Evolutionary conservation across 2,113 vertebrate genomes (phyloP), one percentile per base, ranked within the genome.

Genomic region (Gymnobelideus leadbeateri): DNA sequence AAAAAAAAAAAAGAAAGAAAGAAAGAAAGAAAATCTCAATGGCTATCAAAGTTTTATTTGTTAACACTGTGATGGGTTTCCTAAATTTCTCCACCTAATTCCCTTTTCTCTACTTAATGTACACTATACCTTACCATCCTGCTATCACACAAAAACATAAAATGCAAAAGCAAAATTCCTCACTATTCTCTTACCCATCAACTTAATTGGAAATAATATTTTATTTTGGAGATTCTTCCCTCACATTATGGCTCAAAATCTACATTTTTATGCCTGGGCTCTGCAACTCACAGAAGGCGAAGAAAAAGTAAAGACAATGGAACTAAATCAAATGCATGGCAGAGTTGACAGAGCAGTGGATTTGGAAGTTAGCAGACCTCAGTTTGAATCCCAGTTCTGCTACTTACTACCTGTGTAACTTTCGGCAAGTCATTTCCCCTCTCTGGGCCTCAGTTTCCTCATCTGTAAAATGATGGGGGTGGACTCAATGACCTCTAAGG

Each of bases 391-490:
- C 61, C 61, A 84, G 37, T 23, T 43, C 68, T 43, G n/a, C 68
- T 84, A 84, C 68, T 43, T 84, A 84, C 68, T 84, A 84, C 68
- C 68, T 84, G 68, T 21, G 68, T 43, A 19, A 84, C 68, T n/a
- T 84, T 84, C 61, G n/a, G 37, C 68, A 84, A 84, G 37, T 84
- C 68, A 84, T 43, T 84, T 43, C 37, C 68, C 68, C 8, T 84
- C 68, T 84, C n/a, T 84, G n/a, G 68, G 19, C n/a, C 68, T 84
- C 68, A 84, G n/a, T 84, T 84, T 84, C 68, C 68, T 84, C 68
- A 84, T 84, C 68, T 84, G n/a, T 84, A 84, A 84, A 84, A 84
- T 84, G 68, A 84, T 84, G 68, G 68, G 37, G n/a, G 43, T 84
- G n/a, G n/a, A 84, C n/a, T 84, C 37, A 84, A 84, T 43, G n/a